Evolutionary conservation across 30 jellyfish, hydroid and myxozoan genomes (phyloP).

Genomic region (Turritopsis rubra): DNA sequence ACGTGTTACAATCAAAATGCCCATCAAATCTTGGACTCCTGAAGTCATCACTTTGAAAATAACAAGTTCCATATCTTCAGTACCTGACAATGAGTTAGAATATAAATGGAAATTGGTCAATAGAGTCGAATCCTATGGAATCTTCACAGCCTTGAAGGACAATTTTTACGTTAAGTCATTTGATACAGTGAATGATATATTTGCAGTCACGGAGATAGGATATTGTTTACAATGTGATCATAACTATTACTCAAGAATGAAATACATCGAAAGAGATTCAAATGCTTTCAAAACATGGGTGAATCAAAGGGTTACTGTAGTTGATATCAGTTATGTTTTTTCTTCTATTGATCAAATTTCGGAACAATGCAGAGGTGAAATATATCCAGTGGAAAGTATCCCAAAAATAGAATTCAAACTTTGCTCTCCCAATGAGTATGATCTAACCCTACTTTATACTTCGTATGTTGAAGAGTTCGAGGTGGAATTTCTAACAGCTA

Average conservation of each 20-base stretch:
- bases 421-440: not conserved
- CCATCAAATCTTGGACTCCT: conserved; percentile 9
- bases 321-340: not conserved
- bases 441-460: conserved; percentile 1
- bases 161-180: conserved; percentile 9
- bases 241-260: not conserved
- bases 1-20: conserved; percentile 19
- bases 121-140: not conserved
- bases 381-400: not conserved
- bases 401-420: not conserved
- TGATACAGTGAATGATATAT: not conserved
- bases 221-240: conserved; percentile 29
- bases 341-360: not conserved
- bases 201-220: not conserved
- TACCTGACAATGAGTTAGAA: conserved; percentile 6
- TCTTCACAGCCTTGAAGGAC: not conserved
- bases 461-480: conserved; percentile 9
- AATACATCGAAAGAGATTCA: not conserved
- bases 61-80: not conserved
- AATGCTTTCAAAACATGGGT: conserved; percentile 8
- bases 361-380: not conserved
- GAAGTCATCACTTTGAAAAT: not conserved
- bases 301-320: not conserved
- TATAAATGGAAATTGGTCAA: not conserved
- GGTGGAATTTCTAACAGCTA: conserved; percentile 21